Evolutionary conservation across 2,888 invertebrate genomes (phyloP), one percentile per base, ranked within the genome.

Genomic region (Drosophila recens): DNA sequence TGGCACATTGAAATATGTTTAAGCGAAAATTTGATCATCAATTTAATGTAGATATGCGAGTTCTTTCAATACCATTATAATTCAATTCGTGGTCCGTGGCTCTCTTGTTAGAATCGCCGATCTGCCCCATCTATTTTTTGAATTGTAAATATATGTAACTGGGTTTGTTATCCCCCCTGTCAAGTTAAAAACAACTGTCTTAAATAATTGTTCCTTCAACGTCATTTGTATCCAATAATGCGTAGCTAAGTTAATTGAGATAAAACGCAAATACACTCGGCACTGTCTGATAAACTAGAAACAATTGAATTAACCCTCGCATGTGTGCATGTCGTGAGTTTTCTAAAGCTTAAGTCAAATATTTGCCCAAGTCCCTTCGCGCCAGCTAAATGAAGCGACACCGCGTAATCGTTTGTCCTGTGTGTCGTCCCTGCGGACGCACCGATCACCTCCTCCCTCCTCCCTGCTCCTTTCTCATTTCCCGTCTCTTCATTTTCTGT

Each of bases 301-400:
- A 54, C 52, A n/a, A 9, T 52, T 46, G 3, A 13, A 42, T 30
- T 13, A 27, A 5, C 68, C 69, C 75, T 73, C 77, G 53, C 33
- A 27, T 43, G 36, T 49, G 45, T 59, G 51, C 40, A 20, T 46
- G n/a, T n/a, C 4, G 23, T 23, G 62, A 65, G 67, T 62, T 75
- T 72, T 68, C 52, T 63, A 68, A 68, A 67, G 80, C 66, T 67
- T 45, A 75, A 75, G 66, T 79, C 71, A 89, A 83, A 85, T 76
- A 85, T 79, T 87, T 89, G 82, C 17, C 45, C n/a, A 48, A 56
- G 46, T 42, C 53, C 30, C 30, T 46, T 20, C 27, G 51, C 65
- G 34, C 17, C 46, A 51, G 67, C 72, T 75, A 86, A 84, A 88
- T 83, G 89, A 86, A 79, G 84, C 89, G 75, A 68, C 71, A 70